Conservation (phyloP, 2,113 vertebrate species). For the Paralichthys olivaceus region DNA sequence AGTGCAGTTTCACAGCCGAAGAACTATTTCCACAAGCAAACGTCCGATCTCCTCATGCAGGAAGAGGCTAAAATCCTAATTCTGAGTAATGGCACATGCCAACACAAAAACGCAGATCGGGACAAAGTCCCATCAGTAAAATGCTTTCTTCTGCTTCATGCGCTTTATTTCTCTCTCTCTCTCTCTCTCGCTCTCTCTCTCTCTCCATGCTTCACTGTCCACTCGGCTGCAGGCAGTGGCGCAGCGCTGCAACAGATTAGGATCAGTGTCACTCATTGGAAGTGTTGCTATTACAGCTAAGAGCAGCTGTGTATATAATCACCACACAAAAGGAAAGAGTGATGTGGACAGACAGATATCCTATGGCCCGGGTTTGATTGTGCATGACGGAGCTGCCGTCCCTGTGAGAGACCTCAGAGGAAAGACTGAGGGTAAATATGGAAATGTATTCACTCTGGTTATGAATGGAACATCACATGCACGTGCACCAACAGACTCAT, state of each 20-base stretch:
- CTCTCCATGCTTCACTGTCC: conserved; percentile 48
- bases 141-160: background rate
- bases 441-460: too few relatives aligned
- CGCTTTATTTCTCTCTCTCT: background rate
- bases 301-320: conserved; percentile 30
- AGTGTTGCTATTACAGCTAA: conserved; percentile 43
- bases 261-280: conserved; percentile 50
- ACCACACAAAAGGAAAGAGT: background rate
- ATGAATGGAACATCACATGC: too few relatives aligned
- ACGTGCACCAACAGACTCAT: too few relatives aligned
- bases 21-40: background rate
- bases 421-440: too few relatives aligned
- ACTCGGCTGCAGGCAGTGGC: conserved; percentile 78
- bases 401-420: background rate
- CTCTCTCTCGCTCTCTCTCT: background rate
- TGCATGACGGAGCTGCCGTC: background rate
- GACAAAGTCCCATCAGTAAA: background rate
- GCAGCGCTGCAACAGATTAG: conserved; percentile 42
- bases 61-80: background rate
- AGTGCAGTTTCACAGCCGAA: background rate
- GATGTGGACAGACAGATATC: conserved; percentile 8
- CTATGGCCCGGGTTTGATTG: background rate
- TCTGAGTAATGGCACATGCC: conserved; percentile 18
- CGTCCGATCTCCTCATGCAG: background rate
- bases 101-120: conserved; percentile 1